Percentiles rank a stretch among this genome's conserved stretches.
Conservation (phyloP, 2,113 vertebrate genomes). For the Desmodus rotundus region DNA sequence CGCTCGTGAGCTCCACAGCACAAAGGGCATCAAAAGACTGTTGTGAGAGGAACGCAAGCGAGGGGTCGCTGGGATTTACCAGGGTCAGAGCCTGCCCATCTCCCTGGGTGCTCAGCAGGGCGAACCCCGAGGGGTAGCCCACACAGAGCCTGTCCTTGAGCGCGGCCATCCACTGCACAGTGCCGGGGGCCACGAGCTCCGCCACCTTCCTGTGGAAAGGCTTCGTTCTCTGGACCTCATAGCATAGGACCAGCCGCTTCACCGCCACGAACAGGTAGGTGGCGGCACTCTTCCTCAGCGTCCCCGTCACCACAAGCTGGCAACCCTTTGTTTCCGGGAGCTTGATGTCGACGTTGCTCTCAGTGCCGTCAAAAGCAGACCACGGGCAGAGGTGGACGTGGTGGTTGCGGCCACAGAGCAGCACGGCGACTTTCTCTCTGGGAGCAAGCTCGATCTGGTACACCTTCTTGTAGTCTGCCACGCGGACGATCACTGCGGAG, state of each 20-base stretch:
- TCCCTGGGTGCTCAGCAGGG: constrained; percentile 93
- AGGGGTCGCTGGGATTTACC: constrained; percentile 92
- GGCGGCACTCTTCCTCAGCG: constrained; percentile 82
- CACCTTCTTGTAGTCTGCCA: constrained; percentile 96
- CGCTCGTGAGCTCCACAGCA: constrained; percentile 88
- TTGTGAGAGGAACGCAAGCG: constrained; percentile 93
- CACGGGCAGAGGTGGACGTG: constrained; percentile 93
- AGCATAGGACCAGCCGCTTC: constrained; percentile 94
- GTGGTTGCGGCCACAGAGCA: constrained; percentile 93
- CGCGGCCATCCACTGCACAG: constrained; percentile 93
- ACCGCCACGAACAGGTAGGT: constrained; percentile 92
- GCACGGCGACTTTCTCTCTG: constrained; percentile 88
- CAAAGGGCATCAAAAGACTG: constrained; percentile 94
- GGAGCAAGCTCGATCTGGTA: constrained; percentile 93
- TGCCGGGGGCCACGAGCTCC: constrained; percentile 91
- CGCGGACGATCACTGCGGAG: constrained; percentile 92
- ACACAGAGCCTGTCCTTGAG: constrained; percentile 93
- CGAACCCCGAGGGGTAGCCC: constrained; percentile 96
- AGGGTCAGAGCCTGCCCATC: constrained; percentile 93
- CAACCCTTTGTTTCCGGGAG: constrained; percentile 95
- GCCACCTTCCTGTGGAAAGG: constrained; percentile 89
- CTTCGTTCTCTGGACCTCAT: constrained; percentile 90
- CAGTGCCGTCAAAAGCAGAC: constrained; percentile 91
- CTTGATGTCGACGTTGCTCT: constrained; percentile 89
- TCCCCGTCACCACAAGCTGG: constrained; percentile 88